Evolutionary conservation across 92 coral and sea anemone genomes (phyloP), one percentile per base, ranked within the genome.

Genomic region (Parazoanthus darwini): DNA sequence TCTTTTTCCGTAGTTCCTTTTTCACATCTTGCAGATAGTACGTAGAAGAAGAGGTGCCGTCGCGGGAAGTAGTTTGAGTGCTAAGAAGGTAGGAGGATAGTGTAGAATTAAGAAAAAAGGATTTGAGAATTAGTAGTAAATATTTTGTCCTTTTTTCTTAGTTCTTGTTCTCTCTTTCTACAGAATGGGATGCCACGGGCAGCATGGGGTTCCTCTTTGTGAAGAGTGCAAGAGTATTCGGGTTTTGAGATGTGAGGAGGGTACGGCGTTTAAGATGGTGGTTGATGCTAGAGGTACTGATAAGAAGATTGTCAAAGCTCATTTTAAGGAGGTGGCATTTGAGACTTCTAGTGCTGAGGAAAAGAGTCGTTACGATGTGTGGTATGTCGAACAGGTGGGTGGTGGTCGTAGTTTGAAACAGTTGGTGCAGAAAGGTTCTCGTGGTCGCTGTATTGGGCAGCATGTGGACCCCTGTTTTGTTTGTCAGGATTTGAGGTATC

Each of bases 141-240:
- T 67, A 33, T 67, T 50, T 50, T 6, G 56, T 50, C 56, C 56
- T 50, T 50, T 8, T 50, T 50, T 50, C 56, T 50, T 50, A 50
- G 56, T 50, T 50, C 56, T 50, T 50, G 2, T 50, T 6, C 56
- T 50, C 56, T 50, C 56, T 50, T 67, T 0, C 73, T 67, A 67
- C 73, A 67, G 73, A 67, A 67, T 67, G 73, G 73, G 73, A 67
- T 67, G 73, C 29, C 73, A 67, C 73, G 73, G 73, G 18, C 73
- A 67, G 1, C 73, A 67, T 50, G 5, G 56, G 56, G 56, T 50
- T 50, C 56, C 56, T 50, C 56, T 50, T 50, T 50, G 56, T 50
- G 29, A 67, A 67, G 73, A 67, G 73, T 67, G 73, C 29, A 67
- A 67, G 73, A 67, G 73, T 67, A 67, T 67, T 67, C 26, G 73